Conservation (phyloP, 2,797 vertebrate species). For the Microcaecilia unicolor region DNA sequence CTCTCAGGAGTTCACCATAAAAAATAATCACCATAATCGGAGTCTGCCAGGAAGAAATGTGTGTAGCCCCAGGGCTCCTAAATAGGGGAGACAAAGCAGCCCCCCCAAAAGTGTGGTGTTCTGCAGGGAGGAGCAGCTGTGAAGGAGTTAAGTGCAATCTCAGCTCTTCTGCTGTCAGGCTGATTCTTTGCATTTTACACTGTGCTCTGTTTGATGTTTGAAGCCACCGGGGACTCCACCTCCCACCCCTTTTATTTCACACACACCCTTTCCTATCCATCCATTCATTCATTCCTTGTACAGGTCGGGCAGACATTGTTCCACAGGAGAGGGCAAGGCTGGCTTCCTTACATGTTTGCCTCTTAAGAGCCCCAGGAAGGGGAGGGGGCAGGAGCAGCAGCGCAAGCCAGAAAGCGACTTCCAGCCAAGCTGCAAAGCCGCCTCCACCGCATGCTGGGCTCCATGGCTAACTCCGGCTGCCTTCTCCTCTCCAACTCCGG, state of each 20-base stretch:
- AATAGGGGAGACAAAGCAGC: too few relatives aligned
- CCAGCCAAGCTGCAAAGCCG: conserved; percentile 46
- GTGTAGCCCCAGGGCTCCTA: too few relatives aligned
- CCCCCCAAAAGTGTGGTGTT: too few relatives aligned
- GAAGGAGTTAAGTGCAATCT: conserved; percentile 65
- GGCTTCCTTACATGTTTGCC: neutral
- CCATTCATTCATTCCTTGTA: too few relatives aligned
- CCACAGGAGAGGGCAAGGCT: conserved; percentile 37
- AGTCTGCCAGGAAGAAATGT: too few relatives aligned
- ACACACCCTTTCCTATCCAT: conserved; percentile 39
- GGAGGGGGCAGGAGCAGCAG: conserved; percentile 18
- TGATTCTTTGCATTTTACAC: conserved; percentile 65
- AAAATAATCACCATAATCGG: too few relatives aligned
- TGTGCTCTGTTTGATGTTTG: conserved; percentile 69
- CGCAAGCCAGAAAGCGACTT: conserved; percentile 27
- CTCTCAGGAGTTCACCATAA: too few relatives aligned
- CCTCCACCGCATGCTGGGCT: conserved; percentile 89
- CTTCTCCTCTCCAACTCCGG: conserved; percentile 84
- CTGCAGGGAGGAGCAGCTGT: conserved; percentile 29
- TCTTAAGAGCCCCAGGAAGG: conserved; percentile 32
- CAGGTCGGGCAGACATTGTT: too few relatives aligned
- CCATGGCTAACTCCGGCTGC: conserved; percentile 91
- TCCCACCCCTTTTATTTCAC: conserved; percentile 31
- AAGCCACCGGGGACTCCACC: conserved; percentile 72
- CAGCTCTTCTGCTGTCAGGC: conserved; percentile 74